These are phyloP conservation scores for Potorous gilbertii DNA, from an alignment of 2,797 vertebrate genomes.

Conservation along the genomic window DNA sequence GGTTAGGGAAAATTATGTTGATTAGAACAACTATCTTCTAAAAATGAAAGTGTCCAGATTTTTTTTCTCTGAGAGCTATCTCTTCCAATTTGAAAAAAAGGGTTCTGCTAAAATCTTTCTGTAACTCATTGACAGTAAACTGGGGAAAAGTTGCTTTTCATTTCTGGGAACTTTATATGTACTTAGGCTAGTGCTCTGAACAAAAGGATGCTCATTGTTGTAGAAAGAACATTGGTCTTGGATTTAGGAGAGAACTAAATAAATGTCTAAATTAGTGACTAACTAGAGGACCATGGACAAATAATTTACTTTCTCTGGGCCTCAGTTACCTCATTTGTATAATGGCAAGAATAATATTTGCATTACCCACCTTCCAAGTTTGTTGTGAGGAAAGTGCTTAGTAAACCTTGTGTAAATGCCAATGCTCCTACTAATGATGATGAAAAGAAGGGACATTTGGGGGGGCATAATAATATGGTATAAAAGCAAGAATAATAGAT, in stretches of 20 bases:
- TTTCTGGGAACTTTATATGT: neutral
- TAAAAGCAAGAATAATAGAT: neutral
- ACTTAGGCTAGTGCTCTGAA: neutral
- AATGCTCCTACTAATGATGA: neutral
- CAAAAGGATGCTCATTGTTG: neutral
- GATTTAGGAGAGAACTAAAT: neutral
- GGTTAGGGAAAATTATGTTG: neutral
- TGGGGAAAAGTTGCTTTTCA: neutral
- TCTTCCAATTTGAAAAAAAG: constrained; percentile 15
- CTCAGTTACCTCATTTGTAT: neutral
- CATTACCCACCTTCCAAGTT: neutral
- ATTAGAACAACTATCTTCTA: constrained; percentile 29
- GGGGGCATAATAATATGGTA: neutral
- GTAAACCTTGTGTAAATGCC: neutral
- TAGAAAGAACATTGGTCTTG: constrained; percentile 39
- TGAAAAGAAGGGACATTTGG: neutral
- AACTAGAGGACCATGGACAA: neutral
- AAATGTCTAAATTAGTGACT: neutral
- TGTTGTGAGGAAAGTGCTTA: constrained; percentile 20
- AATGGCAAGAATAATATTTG: neutral
- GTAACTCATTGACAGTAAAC: neutral
- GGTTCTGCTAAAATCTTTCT: neutral
- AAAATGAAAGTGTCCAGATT: neutral
- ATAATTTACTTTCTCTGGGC: neutral
- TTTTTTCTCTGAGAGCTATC: neutral